Percentiles rank a stretch among this genome's conserved stretches.
Evolutionary conservation across 2,888 invertebrate genomes (phyloP).

Genomic region (Hemistola chrysoprasaria): DNA sequence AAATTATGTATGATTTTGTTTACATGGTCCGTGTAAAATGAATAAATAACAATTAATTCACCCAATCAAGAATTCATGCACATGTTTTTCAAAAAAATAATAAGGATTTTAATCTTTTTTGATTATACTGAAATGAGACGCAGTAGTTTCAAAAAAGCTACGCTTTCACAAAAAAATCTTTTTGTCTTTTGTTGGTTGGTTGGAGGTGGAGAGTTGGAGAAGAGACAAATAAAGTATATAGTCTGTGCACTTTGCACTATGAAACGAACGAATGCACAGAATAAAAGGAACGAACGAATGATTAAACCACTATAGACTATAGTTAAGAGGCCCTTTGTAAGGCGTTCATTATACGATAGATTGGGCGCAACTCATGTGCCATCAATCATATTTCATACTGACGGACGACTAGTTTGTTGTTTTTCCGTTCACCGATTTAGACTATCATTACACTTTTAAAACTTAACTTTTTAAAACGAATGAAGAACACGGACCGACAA

Average conservation of each 20-base stretch:
- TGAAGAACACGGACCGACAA: too few relatives aligned
- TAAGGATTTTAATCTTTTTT: slow-evolving; percentile 39
- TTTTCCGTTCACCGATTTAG: too few relatives aligned
- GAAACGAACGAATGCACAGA: too few relatives aligned
- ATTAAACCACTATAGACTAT: slow-evolving; percentile 7
- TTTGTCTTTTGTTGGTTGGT: slow-evolving; percentile 38
- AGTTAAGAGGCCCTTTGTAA: too few relatives aligned
- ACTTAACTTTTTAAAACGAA: too few relatives aligned
- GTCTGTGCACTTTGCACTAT: too few relatives aligned
- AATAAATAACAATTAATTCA: slow-evolving; percentile 48
- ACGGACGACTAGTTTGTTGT: too few relatives aligned
- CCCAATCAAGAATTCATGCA: slow-evolving; percentile 78
- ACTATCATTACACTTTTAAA: too few relatives aligned
- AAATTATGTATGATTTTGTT: slow-evolving; percentile 50
- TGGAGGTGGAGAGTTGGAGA: slow-evolving; percentile 4
- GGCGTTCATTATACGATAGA: too few relatives aligned
- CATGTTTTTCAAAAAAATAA: slow-evolving; percentile 62
- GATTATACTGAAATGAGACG: slow-evolving; percentile 60
- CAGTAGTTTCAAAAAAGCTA: slow-evolving; percentile 64
- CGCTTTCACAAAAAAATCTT: slow-evolving; percentile 74
- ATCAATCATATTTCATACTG: too few relatives aligned
- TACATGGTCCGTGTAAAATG: slow-evolving; percentile 34
- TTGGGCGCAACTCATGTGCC: too few relatives aligned
- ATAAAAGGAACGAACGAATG: slow-evolving; percentile 6
- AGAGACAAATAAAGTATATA: too few relatives aligned